These are phyloP conservation scores for Eristalinus sepulchralis DNA, from an alignment of 2,888 invertebrate species.

Conservation along the genomic window DNA sequence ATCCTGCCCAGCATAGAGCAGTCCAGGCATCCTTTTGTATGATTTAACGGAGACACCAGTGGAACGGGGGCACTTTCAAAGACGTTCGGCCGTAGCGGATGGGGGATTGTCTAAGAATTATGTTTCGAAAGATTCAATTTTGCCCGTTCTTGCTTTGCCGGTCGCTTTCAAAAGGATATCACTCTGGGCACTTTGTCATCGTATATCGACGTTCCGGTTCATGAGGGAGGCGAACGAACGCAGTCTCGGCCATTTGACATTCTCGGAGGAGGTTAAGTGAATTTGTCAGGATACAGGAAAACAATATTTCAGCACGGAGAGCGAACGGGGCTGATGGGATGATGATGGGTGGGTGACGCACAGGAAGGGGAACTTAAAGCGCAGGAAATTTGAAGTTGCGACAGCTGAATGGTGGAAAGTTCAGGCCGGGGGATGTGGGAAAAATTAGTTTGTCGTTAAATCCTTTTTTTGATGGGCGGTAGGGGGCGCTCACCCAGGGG, in stretches of 20 bases:
- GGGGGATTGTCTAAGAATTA: slow-evolving; percentile 3
- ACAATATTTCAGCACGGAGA: slow-evolving; percentile 44
- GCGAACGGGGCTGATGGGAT: no score
- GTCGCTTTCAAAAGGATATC: slow-evolving; percentile 10
- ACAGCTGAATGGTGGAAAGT: slow-evolving; percentile 36
- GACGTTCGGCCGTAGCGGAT: not conserved
- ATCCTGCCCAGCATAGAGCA: not conserved
- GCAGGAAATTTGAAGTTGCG: slow-evolving; percentile 19
- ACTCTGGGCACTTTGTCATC: slow-evolving; percentile 52
- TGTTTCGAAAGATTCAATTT: slow-evolving; percentile 16
- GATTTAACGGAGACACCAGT: slow-evolving; percentile 7
- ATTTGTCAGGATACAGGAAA: slow-evolving; percentile 59
- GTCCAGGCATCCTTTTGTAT: slow-evolving; percentile 34
- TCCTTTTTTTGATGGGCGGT: slow-evolving; percentile 16
- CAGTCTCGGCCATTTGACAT: slow-evolving; percentile 24
- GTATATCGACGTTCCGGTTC: slow-evolving; percentile 30
- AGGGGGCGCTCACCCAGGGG: not conserved
- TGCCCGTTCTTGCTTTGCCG: not conserved
- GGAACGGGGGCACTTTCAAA: not conserved
- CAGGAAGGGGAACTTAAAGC: not conserved
- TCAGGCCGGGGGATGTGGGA: slow-evolving; percentile 14
- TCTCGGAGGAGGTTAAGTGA: slow-evolving; percentile 45
- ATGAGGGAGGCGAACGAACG: not conserved
- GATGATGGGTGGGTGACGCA: not conserved
- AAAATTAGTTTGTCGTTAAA: slow-evolving; percentile 53